A percentile compares a stretch with the other conserved stretches of the same genome.
phyloP scores from a whole-genome alignment of 2,113 vertebrate genomes.

The Ornithorhynchus anatinus region DNA sequence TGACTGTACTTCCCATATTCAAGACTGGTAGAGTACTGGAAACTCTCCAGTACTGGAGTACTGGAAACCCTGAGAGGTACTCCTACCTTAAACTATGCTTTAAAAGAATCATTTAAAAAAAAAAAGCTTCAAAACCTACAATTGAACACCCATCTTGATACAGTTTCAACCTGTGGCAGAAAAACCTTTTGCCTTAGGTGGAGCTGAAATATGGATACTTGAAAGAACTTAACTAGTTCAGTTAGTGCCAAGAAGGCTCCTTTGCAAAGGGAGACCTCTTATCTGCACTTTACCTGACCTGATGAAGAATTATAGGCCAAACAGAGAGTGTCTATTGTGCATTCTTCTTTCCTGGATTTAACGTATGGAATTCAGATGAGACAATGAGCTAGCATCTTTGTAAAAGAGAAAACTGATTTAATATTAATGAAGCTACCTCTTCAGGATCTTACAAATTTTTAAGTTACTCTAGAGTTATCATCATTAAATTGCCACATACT shows the following conservation, averaged over 20 bases:
- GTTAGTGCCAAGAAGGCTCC: constrained; percentile 1
- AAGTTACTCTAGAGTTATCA: constrained; percentile 54
- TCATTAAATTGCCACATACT: constrained; percentile 57
- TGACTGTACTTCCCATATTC: too few species aligned
- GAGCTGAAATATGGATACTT: constrained; percentile 25
- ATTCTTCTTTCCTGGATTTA: constrained; percentile 50
- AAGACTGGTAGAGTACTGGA: too few species aligned
- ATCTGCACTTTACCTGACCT: background rate
- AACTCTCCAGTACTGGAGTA: too few species aligned
- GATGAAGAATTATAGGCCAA: constrained; percentile 20
- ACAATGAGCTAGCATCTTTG: constrained; percentile 63
- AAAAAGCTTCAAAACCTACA: background rate
- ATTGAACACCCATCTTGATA: background rate
- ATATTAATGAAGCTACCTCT: constrained; percentile 67
- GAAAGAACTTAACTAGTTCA: background rate
- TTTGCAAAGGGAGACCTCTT: background rate
- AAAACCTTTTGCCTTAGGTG: constrained; percentile 22
- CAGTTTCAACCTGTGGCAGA: too few species aligned
- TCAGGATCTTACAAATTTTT: constrained; percentile 65
- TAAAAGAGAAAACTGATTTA: constrained; percentile 60
- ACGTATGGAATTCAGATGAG: constrained; percentile 60
- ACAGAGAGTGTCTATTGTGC: constrained; percentile 46
- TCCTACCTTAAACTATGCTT: too few species aligned
- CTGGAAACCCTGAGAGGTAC: too few species aligned
- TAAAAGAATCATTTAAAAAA: background rate